These are phyloP conservation scores for Mnemiopsis leidyi DNA, from an alignment of 37 sponge, comb jelly and placozoan genomes.

Conservation along the genomic window DNA sequence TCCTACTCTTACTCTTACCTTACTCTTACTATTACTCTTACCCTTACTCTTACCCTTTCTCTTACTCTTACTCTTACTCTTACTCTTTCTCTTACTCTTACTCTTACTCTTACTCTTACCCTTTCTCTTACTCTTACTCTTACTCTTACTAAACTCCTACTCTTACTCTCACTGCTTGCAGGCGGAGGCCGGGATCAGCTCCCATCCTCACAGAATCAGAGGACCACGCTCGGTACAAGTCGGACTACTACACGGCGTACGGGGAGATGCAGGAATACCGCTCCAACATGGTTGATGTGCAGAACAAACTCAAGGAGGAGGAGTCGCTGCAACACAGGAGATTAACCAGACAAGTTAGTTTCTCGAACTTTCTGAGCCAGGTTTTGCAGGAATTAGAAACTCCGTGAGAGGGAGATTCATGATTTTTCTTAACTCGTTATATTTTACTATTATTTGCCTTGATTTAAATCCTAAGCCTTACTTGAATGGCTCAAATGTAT, in stretches of 20 bases:
- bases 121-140: slow-evolving; percentile 23
- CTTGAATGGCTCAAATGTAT: no score
- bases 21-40: not conserved
- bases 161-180: not conserved
- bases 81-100: not conserved
- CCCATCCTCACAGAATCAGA: not conserved
- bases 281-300: not conserved
- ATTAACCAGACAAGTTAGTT: not conserved
- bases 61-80: slow-evolving; percentile 32
- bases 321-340: not conserved
- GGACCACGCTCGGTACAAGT: not conserved
- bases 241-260: slow-evolving; percentile 52
- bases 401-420: no score
- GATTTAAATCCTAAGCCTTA: no score
- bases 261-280: slow-evolving; percentile 12
- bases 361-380: no score
- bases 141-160: not conserved
- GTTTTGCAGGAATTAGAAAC: no score
- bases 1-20: not conserved
- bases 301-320: not conserved
- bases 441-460: no score
- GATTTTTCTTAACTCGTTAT: no score
- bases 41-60: not conserved
- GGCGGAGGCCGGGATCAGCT: slow-evolving; percentile 59
- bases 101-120: slow-evolving; percentile 25